Evolutionary conservation across 1,140 invertebrate species (phyloP), one percentile per base, ranked within the genome.

Genomic region (Micrasema longulum): DNA sequence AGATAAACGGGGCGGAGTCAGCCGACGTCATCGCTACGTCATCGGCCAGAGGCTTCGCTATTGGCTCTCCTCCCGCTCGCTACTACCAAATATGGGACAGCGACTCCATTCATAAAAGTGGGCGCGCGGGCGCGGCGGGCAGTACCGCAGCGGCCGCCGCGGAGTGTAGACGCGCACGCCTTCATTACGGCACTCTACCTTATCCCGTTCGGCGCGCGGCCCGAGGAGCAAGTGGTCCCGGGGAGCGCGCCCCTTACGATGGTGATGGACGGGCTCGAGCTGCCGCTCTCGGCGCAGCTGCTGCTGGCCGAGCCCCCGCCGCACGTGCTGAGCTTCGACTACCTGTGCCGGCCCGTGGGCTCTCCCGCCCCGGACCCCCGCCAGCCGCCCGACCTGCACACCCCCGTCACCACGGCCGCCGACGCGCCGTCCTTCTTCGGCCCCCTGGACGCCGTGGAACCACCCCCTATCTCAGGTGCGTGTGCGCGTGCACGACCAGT

Each of bases 381-480:
- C 81, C 76, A 82, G 79, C 73, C 77, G 79, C 65, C 79, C 80
- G 89, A 94, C 81, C 87, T 93, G 65, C 93, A 93, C 83, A 93
- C 92, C 31, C 91, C 91, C 57, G 90, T 92, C 69, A 92, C 91
- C 77, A 92, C 91, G 76, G 91, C 91, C 80, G 88, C 89, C 78
- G 91, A 92, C 86, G 86, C 91, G 79, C 91, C 92, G 71, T 88
- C 89, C 76, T 93, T 93, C 84, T 93, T 93, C 81, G 91, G 91
- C 14, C 91, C 91, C 55, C 83, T 83, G 75, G 84, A 76, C 73
- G 79, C 93, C 76, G 90, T 95, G 69, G 93, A 95, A 82, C 93
- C 93, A 74, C 92, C 93, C 72, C 91, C 92, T 72, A 95, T 95
- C 79, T 92, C 93, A 90, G 93, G 93, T 95, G 84, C 35, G 53